Evolutionary conservation across 1,140 invertebrate species (phyloP), one percentile per base, ranked within the genome.

Genomic region (Dryas iulia): DNA sequence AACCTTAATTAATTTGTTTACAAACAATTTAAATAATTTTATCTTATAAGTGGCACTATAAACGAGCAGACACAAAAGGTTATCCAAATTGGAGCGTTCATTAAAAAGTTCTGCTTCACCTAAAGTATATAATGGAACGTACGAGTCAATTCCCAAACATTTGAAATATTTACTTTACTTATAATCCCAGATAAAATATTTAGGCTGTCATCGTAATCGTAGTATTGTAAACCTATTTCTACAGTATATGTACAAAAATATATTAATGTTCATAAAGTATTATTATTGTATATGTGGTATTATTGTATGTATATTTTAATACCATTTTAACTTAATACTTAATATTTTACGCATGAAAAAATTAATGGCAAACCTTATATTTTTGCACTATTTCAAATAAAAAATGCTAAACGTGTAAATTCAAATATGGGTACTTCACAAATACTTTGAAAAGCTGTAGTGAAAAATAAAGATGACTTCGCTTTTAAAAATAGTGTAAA

Each of bases 61-160:
- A 68, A 52, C 61, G 71, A 69, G 67, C 67, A 69, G 63, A 64
- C 61, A 73, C 66, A 73, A 68, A 69, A 68, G 71, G 66, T 66
- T 69, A 73, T 69, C 66, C 66, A 66, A 73, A 73, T 66, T 64
- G 59, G 71, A 69, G 57, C 60, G 71, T 73, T 73, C 66, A 73
- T 73, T 73, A 73, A 73, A 73, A 73, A 73, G 71, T 72, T 72
- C 63, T 67, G 66, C 66, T 63, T 26, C 57, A 66, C 59, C 61
- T 60, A 73, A 69, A 66, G 66, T 73, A 69, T 69, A 72, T 69
- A 72, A 72, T 59, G 62, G 61, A 69, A 72, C 66, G 68, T 56
- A 68, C 71, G 62, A 68, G 67, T 69, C 66, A 64, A 69, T 61
- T 47, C 18, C 39, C 39, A 47, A 47, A 47, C 14, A 47, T 47